Evolutionary conservation across 23 tunicate species (phyloP), one percentile per base, ranked within the genome.

Genomic region (Ascidia mentula): DNA sequence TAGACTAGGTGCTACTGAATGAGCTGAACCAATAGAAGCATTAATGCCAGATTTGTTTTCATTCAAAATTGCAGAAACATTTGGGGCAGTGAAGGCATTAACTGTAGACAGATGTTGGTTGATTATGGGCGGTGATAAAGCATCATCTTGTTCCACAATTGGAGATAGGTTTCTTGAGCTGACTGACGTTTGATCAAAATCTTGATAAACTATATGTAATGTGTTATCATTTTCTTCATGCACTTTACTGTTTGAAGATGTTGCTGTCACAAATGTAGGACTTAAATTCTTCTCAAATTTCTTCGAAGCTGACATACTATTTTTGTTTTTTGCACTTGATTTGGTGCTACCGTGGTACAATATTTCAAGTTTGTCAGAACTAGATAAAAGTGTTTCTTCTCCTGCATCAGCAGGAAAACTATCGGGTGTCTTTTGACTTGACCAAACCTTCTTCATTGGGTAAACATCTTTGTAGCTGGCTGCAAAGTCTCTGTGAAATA

Each of bases 401-500:
- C n/a, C n/a, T 5, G 65, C 13, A 9, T 26, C 13, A 20, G 65
- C 22, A 9, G 65, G 22, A 53, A 53, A 53, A 5, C 13, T n/a
- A n/a, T n/a, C n/a, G n/a, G n/a, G 31, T 13, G 73, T 13, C 8
- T 20, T 39, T 4, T 26, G 46, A 38, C 78, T 7, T 28, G 82
- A 2, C 36, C 40, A 60, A 18, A 81, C 77, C 30, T 72, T 53
- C 36, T 45, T 72, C 90, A 91, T 89, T 32, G 89, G 90, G 78
- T 91, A 91, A 39, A 71, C 80, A n/a, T 91, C 72, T 37, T 77
- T 37, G 12, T 59, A 35, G 38, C 36, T 76, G 32, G 84, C 82
- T 6, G 73, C 17, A 79, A 91, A 91, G 65, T 91, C 97, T 39
- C 89, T 80, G 78, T 91, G 97, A 77, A 79, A 91, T 0, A 91